Conservation (phyloP, 1,140 invertebrate species). For the Prorops nasuta region DNA sequence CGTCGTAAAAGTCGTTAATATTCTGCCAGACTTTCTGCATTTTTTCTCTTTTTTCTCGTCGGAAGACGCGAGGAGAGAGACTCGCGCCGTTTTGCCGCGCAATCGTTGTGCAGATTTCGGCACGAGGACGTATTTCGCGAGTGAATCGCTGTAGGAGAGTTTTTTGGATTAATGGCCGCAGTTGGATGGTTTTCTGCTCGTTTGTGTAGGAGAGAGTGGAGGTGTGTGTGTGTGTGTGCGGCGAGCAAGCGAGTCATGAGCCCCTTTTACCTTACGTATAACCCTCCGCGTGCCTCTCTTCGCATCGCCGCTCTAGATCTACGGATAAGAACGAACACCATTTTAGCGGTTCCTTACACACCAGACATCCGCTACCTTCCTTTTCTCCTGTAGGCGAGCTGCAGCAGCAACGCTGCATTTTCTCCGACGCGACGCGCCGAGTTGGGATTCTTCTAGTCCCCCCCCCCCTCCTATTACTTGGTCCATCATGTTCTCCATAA, state of each 20-base stretch:
- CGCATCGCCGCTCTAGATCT: conserved; percentile 58
- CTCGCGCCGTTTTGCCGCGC: not conserved
- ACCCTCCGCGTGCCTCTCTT: conserved; percentile 52
- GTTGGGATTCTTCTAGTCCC: not conserved
- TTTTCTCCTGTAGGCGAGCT: conserved; percentile 6
- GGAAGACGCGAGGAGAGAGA: conserved; percentile 11
- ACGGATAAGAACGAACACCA: conserved; percentile 57
- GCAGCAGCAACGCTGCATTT: conserved; percentile 29
- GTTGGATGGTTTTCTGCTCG: too few species aligned
- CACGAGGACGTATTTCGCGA: too few species aligned
- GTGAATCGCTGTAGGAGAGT: too few species aligned
- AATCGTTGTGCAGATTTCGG: too few species aligned
- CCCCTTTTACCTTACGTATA: conserved; percentile 38
- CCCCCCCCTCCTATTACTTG: not conserved
- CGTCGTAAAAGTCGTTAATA: too few species aligned
- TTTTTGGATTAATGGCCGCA: too few species aligned
- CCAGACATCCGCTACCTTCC: conserved; percentile 48
- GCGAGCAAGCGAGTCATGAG: conserved; percentile 27
- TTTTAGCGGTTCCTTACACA: conserved; percentile 61
- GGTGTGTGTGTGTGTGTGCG: not conserved
- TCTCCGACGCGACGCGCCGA: conserved; percentile 19
- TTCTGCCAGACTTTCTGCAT: too few species aligned
- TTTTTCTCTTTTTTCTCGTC: too few species aligned
- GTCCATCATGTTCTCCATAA: not conserved
- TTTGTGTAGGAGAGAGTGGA: conserved; percentile 12